A percentile compares a stretch with the other conserved stretches of the same genome.
Conservation (phyloP, 2,113 vertebrate genomes). For the Callopanchax toddi region DNA sequence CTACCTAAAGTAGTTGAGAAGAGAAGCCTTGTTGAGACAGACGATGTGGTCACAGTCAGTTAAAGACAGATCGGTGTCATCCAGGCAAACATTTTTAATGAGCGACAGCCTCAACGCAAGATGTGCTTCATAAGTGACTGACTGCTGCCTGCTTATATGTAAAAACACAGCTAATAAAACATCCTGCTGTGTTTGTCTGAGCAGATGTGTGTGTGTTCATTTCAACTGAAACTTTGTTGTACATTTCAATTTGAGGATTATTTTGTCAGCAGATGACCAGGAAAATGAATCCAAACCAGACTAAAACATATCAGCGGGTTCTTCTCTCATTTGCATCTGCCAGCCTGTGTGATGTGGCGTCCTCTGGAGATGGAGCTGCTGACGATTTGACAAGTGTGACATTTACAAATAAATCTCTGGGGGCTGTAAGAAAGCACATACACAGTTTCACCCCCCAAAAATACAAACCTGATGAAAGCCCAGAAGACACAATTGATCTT, state of each 20-base stretch:
- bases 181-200: conserved; percentile 19
- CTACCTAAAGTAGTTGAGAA: background rate
- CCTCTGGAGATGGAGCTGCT: conserved; percentile 42
- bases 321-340: conserved; percentile 29
- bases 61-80: conserved; percentile 60
- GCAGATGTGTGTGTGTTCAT: background rate
- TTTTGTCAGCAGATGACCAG: conserved; percentile 33
- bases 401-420: conserved; percentile 70
- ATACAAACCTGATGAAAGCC: conserved; percentile 65
- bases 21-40: conserved; percentile 39
- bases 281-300: conserved; percentile 5
- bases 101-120: conserved; percentile 56
- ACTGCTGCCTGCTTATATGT: conserved; percentile 31
- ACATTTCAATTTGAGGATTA: conserved; percentile 15
- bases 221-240: conserved; percentile 1
- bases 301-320: conserved; percentile 33
- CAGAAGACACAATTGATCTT: conserved; percentile 56
- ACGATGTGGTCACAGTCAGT: conserved; percentile 59
- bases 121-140: conserved; percentile 46
- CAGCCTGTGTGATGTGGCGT: conserved; percentile 15
- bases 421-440: conserved; percentile 45
- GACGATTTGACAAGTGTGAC: conserved; percentile 68
- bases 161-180: conserved; percentile 23
- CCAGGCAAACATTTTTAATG: conserved; percentile 78
- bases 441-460: conserved; percentile 31